phyloP scores from a whole-genome alignment of 1,140 invertebrate genomes.

The Tyrophagus putrescentiae region DNA sequence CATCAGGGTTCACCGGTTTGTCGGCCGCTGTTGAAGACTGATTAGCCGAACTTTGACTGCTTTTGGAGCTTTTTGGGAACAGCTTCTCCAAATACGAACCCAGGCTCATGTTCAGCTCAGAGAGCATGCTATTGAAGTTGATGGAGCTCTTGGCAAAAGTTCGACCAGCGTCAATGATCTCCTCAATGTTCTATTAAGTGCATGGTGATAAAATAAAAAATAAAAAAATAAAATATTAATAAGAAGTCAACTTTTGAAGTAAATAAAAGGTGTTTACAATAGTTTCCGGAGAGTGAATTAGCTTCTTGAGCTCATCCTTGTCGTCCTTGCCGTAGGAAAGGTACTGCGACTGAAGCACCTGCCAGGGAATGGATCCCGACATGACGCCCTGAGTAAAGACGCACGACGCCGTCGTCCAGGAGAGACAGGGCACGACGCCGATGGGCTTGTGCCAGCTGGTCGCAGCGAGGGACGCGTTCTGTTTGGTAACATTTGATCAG shows the following conservation, averaged over 20 bases:
- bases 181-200: constrained; percentile 23
- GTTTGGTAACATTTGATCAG: constrained; percentile 26
- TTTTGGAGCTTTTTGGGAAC: constrained; percentile 3
- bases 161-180: constrained; percentile 46
- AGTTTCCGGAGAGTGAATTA: constrained; percentile 40
- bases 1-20: too few species aligned
- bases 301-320: constrained; percentile 63
- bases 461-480: constrained; percentile 94
- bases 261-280: constrained; percentile 26
- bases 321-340: constrained; percentile 51
- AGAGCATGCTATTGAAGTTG: not conserved
- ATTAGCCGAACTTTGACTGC: not conserved
- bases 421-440: constrained; percentile 80
- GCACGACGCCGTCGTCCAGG: constrained; percentile 88
- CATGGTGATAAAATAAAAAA: constrained; percentile 12
- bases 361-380: constrained; percentile 86
- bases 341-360: constrained; percentile 72
- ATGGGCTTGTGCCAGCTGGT: constrained; percentile 86
- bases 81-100: constrained; percentile 34
- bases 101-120: constrained; percentile 38
- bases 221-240: not conserved
- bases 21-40: not conserved
- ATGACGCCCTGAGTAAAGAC: constrained; percentile 91
- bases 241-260: not conserved
- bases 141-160: constrained; percentile 53